Percentiles rank a stretch among this genome's conserved stretches.
These are phyloP conservation scores for Liopterus haemorrhoidalis DNA, from an alignment of 2,888 invertebrate species.

Conservation along the genomic window DNA sequence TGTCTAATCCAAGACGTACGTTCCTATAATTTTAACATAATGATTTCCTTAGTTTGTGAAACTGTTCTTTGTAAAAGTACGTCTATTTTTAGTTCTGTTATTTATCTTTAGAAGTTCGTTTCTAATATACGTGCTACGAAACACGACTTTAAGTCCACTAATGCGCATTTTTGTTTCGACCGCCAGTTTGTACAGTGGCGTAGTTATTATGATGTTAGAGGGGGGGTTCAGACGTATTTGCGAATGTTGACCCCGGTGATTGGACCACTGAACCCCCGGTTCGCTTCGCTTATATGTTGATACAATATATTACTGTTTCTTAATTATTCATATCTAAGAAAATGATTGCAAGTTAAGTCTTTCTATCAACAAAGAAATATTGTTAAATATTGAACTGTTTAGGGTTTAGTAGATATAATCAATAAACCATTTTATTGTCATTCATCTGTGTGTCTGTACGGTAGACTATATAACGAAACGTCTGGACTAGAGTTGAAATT, in stretches of 20 bases:
- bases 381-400: slow-evolving; percentile 1
- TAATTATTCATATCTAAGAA: background rate
- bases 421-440: too few relatives aligned
- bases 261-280: slow-evolving; percentile 13
- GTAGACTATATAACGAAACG: too few relatives aligned
- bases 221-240: slow-evolving; percentile 22
- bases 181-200: slow-evolving; percentile 19
- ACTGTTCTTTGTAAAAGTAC: slow-evolving; percentile 1
- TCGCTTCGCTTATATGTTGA: background rate
- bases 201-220: slow-evolving; percentile 10
- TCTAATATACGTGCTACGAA: slow-evolving; percentile 8
- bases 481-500: too few relatives aligned
- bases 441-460: too few relatives aligned
- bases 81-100: slow-evolving; percentile 16
- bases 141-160: too few relatives aligned
- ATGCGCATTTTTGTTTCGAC: slow-evolving; percentile 30
- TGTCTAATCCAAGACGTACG: slow-evolving; percentile 35
- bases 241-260: slow-evolving; percentile 19
- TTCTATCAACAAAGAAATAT: background rate
- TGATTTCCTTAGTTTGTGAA: slow-evolving; percentile 2
- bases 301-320: slow-evolving; percentile 3
- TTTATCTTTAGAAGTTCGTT: slow-evolving; percentile 11
- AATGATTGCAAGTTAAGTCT: background rate
- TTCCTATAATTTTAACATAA: slow-evolving; percentile 7
- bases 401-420: background rate